phyloP scores from a whole-genome alignment of 2,888 invertebrate genomes.

The Prosapia bicincta region DNA sequence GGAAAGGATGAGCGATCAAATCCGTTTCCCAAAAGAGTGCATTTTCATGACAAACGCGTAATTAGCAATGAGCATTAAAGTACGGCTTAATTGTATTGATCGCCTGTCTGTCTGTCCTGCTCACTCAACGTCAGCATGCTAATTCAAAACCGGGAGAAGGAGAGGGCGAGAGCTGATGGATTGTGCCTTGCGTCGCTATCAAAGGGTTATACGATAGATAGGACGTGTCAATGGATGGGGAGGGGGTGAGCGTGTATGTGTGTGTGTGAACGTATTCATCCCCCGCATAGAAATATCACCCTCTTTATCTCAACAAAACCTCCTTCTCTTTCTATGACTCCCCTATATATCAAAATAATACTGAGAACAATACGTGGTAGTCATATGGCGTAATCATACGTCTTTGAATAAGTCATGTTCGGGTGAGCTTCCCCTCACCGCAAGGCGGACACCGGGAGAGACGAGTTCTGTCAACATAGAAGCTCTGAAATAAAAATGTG shows the following conservation, averaged over 20 bases:
- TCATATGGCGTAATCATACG: constrained; percentile 2
- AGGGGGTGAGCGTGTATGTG: not conserved
- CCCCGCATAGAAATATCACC: constrained; percentile 25
- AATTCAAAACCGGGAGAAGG: not conserved
- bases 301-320: constrained; percentile 31
- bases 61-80: not conserved
- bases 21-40: too few species aligned
- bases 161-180: not conserved
- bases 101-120: not conserved
- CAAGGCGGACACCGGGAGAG: not conserved
- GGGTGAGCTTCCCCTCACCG: not conserved
- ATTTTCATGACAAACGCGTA: not conserved
- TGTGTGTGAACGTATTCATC: constrained; percentile 27
- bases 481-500: too few species aligned
- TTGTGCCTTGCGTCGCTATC: constrained; percentile 21
- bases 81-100: not conserved
- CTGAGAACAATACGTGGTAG: not conserved
- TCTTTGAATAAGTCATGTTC: not conserved
- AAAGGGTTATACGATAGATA: constrained; percentile 34
- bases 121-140: not conserved
- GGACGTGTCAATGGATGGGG: constrained; percentile 34
- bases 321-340: constrained; percentile 31
- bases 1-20: too few species aligned
- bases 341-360: constrained; percentile 39
- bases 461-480: too few species aligned